phyloP scores from a whole-genome alignment of 2,113 vertebrate species.

The Oceanites oceanicus region DNA sequence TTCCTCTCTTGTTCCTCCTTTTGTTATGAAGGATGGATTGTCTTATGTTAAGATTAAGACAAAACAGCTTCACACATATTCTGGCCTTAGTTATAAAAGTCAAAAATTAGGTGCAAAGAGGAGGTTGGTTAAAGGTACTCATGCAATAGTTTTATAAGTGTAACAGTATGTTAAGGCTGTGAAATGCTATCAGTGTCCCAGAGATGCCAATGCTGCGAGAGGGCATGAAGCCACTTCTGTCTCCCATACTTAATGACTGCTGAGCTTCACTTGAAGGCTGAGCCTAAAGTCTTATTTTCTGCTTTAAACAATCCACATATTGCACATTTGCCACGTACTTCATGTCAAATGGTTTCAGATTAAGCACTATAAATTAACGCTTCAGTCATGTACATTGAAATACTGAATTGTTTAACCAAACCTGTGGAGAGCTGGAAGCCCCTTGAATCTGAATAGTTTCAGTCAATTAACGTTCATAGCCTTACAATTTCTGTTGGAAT shows the following conservation, averaged over 20 bases:
- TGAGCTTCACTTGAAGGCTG: background rate
- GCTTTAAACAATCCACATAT: background rate
- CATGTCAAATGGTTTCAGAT: background rate
- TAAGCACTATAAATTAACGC: accelerated
- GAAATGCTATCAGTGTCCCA: background rate
- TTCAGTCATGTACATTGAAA: background rate
- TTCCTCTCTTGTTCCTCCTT: background rate
- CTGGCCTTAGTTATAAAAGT: background rate
- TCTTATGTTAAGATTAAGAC: background rate
- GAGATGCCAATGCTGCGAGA: background rate
- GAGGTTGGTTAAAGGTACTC: background rate
- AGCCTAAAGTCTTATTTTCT: background rate
- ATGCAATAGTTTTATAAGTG: background rate
- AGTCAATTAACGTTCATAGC: background rate
- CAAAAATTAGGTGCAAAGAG: background rate
- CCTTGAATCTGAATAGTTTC: background rate
- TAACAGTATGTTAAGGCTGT: background rate
- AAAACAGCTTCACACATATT: background rate
- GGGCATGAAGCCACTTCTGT: background rate
- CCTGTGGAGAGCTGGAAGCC: background rate
- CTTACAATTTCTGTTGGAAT: background rate
- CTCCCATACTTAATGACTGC: background rate
- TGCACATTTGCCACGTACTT: background rate
- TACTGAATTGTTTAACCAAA: background rate
- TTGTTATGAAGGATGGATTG: background rate